Percentiles rank a stretch among this genome's conserved stretches.
phyloP scores from a whole-genome alignment of 2,888 invertebrate genomes.

The Sicus ferrugineus region DNA sequence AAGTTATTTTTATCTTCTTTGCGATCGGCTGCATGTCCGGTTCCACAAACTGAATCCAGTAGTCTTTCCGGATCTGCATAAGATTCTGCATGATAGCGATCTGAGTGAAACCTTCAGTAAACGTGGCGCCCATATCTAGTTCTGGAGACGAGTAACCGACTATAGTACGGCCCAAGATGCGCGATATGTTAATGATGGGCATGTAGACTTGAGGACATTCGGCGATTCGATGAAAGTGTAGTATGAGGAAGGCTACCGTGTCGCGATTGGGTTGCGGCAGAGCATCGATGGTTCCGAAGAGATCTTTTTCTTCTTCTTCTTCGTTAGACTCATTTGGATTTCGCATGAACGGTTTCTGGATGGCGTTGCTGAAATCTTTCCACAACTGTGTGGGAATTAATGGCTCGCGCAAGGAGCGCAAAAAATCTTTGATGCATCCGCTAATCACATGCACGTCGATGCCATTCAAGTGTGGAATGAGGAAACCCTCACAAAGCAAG shows the following conservation, averaged over 20 bases:
- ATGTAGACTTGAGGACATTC: too few species aligned
- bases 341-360: slow-evolving; percentile 69
- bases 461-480: slow-evolving; percentile 77
- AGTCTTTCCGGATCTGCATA: slow-evolving; percentile 77
- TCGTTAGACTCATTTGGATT: too few species aligned
- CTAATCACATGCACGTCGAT: slow-evolving; percentile 91
- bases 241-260: too few species aligned
- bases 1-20: too few species aligned
- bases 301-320: slow-evolving; percentile 64
- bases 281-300: slow-evolving; percentile 80
- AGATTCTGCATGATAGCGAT: too few species aligned
- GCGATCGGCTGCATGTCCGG: slow-evolving; percentile 51
- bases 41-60: slow-evolving; percentile 69
- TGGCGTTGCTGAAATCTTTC: slow-evolving; percentile 70
- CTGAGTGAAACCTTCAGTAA: slow-evolving; percentile 80
- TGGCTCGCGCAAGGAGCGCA: too few species aligned
- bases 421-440: slow-evolving; percentile 92
- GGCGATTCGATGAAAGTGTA: too few species aligned
- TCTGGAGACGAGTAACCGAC: slow-evolving; percentile 94
- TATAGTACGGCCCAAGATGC: slow-evolving; percentile 92
- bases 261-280: too few species aligned
- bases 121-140: slow-evolving; percentile 77
- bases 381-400: slow-evolving; percentile 83
- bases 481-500: too few species aligned
- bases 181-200: slow-evolving; percentile 84